Percentiles rank a stretch among this genome's conserved stretches.
These are phyloP conservation scores for Eueremaeus valkanovi DNA, from an alignment of 2,888 invertebrate genomes.

Conservation along the genomic window DNA sequence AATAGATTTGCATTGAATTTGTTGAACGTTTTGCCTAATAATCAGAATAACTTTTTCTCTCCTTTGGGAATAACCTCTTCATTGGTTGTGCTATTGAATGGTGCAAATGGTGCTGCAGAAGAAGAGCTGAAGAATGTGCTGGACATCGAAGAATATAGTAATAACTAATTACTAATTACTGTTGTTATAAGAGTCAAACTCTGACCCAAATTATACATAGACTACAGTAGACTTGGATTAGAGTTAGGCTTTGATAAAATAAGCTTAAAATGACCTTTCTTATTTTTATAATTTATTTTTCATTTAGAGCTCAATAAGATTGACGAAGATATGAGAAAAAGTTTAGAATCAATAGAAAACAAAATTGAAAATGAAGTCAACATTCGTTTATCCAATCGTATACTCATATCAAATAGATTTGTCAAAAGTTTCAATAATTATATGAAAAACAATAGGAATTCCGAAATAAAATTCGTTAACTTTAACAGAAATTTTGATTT, in stretches of 20 bases:
- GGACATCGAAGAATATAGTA: not conserved
- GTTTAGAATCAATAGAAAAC: not conserved
- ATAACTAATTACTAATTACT: too few species aligned
- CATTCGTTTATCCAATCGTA: conserved; percentile 2
- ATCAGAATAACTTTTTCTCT: not conserved
- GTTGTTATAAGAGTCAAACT: too few species aligned
- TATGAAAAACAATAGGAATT: not conserved
- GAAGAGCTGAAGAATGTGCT: not conserved
- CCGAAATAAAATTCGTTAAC: not conserved
- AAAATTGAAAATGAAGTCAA: not conserved
- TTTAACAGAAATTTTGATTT: not conserved
- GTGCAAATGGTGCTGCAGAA: not conserved
- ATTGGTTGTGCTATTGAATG: not conserved
- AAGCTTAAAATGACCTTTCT: too few species aligned
- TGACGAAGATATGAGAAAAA: not conserved
- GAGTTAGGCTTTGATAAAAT: too few species aligned
- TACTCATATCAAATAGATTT: not conserved
- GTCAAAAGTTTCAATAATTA: not conserved
- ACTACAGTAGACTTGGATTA: too few species aligned
- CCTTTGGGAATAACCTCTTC: conserved; percentile 2
- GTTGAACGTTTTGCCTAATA: not conserved
- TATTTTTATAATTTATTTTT: not conserved
- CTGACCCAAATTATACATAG: too few species aligned
- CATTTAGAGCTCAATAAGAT: not conserved
- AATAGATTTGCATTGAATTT: conserved; percentile 1